A percentile compares a stretch with the other conserved stretches of the same genome.
phyloP scores from a whole-genome alignment of 2,797 vertebrate genomes.

The Enteromius fasciolatus region DNA sequence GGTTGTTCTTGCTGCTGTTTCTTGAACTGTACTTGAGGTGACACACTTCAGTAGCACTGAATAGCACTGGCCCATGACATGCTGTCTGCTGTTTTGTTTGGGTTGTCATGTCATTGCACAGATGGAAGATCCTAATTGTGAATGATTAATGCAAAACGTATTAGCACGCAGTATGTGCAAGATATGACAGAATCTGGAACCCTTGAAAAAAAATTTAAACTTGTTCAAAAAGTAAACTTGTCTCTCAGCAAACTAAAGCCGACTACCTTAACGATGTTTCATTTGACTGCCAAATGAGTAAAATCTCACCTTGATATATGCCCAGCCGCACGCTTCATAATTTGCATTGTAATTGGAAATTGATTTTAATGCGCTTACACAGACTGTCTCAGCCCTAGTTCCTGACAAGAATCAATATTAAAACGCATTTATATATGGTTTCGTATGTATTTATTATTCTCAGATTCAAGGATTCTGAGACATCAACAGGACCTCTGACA shows the following conservation, averaged over 20 bases:
- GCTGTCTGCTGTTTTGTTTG: conserved; percentile 27
- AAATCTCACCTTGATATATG: background rate
- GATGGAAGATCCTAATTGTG: conserved; percentile 18
- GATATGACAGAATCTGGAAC: conserved; percentile 38
- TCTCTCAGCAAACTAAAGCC: background rate
- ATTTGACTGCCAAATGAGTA: background rate
- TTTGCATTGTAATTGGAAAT: conserved; percentile 21
- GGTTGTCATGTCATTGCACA: conserved; percentile 22
- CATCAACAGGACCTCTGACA: conserved; percentile 23
- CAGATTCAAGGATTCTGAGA: conserved; percentile 6
- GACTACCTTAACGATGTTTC: background rate
- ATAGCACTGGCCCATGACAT: conserved; percentile 9
- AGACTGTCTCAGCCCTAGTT: background rate
- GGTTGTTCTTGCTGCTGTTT: background rate
- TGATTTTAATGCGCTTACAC: conserved; percentile 10
- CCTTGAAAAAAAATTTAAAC: conserved; percentile 59
- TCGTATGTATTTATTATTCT: background rate
- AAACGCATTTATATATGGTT: conserved; percentile 1
- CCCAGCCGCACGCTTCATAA: background rate
- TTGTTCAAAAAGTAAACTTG: background rate
- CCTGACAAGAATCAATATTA: background rate
- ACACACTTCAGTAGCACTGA: conserved; percentile 16
- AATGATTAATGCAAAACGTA: conserved; percentile 17
- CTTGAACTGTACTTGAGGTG: background rate
- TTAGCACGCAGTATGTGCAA: background rate